Evolutionary conservation across 2,888 invertebrate species (phyloP).

Genomic region (Apamea anceps): DNA sequence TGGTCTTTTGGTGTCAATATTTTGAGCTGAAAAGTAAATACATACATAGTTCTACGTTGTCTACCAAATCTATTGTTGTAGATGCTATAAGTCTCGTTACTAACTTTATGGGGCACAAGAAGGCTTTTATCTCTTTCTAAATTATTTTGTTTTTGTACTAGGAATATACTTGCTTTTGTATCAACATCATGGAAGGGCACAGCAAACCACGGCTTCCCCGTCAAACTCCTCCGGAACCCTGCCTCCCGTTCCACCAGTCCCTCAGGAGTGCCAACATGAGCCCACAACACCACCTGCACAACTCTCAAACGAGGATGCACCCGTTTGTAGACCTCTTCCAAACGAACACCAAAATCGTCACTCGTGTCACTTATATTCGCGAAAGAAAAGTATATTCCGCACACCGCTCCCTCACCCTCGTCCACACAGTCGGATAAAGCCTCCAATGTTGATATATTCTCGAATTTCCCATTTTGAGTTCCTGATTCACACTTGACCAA

Average conservation of each 20-base stretch:
- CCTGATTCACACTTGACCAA: conserved; percentile 88
- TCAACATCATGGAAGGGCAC: conserved; percentile 93
- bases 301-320: conserved; percentile 90
- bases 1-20: conserved; percentile 7
- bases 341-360: conserved; percentile 92
- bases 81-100: not conserved
- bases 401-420: conserved; percentile 87
- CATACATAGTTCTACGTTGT: not conserved
- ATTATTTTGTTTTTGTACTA: not conserved
- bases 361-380: conserved; percentile 92
- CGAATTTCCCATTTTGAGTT: conserved; percentile 85
- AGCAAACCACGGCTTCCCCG: conserved; percentile 93
- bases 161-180: conserved; percentile 89
- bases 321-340: conserved; percentile 90
- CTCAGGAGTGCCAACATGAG: conserved; percentile 89
- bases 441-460: conserved; percentile 85
- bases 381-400: conserved; percentile 93
- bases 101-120: not conserved
- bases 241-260: conserved; percentile 92
- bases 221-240: conserved; percentile 91
- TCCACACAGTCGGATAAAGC: conserved; percentile 86
- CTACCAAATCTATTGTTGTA: not conserved
- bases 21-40: not conserved
- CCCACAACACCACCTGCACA: conserved; percentile 93
- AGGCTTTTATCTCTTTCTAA: not conserved